Evolutionary conservation across 2,797 vertebrate genomes (phyloP).

Genomic region (Eulemur rubriventer): DNA sequence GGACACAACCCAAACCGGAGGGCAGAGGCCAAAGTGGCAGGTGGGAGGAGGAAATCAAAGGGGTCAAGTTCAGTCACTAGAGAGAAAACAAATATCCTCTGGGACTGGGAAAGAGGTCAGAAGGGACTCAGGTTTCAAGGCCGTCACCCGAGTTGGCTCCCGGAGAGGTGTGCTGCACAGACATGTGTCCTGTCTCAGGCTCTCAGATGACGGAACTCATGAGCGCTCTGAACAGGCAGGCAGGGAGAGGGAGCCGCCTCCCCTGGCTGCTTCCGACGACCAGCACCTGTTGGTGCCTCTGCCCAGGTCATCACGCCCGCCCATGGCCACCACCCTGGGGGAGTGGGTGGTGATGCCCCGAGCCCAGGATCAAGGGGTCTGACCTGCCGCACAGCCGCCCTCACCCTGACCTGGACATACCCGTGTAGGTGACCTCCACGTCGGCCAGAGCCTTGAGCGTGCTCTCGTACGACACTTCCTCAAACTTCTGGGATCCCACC

Average conservation of each 20-base stretch:
- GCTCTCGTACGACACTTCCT: conserved; percentile 90
- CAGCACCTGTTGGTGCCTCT: neutral
- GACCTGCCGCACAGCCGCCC: neutral
- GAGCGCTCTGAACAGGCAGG: rapidly evolving
- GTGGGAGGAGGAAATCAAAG: neutral
- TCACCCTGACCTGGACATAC: conserved; percentile 74
- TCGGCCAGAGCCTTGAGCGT: conserved; percentile 93
- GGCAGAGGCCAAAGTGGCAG: neutral
- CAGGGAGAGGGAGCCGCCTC: neutral
- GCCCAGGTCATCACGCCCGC: rapidly evolving
- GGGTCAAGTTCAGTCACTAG: neutral
- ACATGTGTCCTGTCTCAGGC: rapidly evolving
- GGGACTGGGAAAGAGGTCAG: neutral
- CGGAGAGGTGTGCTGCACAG: no score
- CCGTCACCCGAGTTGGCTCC: neutral
- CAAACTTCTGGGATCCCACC: conserved; percentile 88
- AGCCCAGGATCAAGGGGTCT: no score
- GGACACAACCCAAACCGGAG: rapidly evolving
- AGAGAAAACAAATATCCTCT: neutral
- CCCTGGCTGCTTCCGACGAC: neutral
- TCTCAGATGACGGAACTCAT: rapidly evolving
- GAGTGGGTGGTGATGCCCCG: rapidly evolving
- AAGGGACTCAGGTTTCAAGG: neutral
- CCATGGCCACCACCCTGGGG: neutral
- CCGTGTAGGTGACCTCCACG: conserved; percentile 95